phyloP scores from a whole-genome alignment of 2,113 vertebrate genomes.

The Megaleporinus macrocephalus region DNA sequence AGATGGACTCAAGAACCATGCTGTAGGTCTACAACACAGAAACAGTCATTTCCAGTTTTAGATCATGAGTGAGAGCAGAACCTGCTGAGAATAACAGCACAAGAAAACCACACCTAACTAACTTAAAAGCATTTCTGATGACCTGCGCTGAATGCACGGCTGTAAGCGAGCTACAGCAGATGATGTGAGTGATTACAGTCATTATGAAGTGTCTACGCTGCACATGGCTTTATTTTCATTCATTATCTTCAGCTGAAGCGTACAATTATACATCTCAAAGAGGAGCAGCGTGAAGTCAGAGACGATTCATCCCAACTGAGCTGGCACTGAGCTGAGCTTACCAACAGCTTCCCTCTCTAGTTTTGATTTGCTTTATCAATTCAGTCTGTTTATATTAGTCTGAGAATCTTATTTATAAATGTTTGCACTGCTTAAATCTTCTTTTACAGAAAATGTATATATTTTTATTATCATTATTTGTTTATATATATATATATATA shows the following conservation, averaged over 20 bases:
- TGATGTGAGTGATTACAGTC: not conserved
- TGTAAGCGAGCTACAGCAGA: not conserved
- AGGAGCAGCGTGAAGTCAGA: not conserved
- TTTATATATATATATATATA: too few relatives aligned
- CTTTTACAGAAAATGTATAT: too few relatives aligned
- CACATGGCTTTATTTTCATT: constrained; percentile 12
- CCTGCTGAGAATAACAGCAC: not conserved
- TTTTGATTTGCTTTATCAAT: not conserved
- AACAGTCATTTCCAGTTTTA: not conserved
- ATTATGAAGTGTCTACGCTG: not conserved
- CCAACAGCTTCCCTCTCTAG: not conserved
- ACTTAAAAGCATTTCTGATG: not conserved
- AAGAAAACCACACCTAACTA: not conserved
- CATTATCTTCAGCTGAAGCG: not conserved
- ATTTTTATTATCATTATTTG: too few relatives aligned
- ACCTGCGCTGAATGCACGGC: not conserved
- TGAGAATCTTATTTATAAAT: not conserved
- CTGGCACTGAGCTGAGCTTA: not conserved
- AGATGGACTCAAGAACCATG: too few relatives aligned
- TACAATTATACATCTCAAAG: constrained; percentile 10
- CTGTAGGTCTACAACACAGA: too few relatives aligned
- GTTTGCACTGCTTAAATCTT: too few relatives aligned
- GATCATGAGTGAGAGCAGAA: not conserved
- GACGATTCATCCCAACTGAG: not conserved
- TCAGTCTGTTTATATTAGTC: too few relatives aligned